A percentile compares a stretch with the other conserved stretches of the same genome.
Conservation (phyloP, 37 sponge, comb jelly and placozoan species). For the Diacarnus erythraeanus region DNA sequence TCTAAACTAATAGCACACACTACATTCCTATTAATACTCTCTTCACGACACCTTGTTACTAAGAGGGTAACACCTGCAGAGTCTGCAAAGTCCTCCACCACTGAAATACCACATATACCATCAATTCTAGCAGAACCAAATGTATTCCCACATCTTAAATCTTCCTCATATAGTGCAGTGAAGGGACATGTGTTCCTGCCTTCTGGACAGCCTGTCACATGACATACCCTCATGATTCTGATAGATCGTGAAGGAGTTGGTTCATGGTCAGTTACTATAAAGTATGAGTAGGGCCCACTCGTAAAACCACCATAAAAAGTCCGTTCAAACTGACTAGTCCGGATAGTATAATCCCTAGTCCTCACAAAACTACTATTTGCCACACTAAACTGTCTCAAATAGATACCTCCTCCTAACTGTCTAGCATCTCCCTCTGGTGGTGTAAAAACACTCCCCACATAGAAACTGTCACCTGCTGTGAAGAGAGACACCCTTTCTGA, state of each 20-base stretch:
- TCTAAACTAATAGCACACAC: not conserved
- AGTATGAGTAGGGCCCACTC: slow-evolving; percentile 9
- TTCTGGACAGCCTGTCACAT: not conserved
- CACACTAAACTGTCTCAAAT: not conserved
- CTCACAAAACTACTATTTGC: not conserved
- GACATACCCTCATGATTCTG: slow-evolving; percentile 19
- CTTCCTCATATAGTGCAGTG: slow-evolving; percentile 13
- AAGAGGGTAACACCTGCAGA: not conserved
- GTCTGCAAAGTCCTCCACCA: slow-evolving; percentile 23
- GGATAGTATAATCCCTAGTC: not conserved
- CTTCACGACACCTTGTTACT: not conserved
- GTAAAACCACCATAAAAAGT: slow-evolving; percentile 12
- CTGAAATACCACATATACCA: slow-evolving; percentile 9
- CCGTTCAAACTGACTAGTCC: not conserved
- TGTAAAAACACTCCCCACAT: slow-evolving; percentile 19
- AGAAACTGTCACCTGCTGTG: slow-evolving; percentile 18
- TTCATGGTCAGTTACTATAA: slow-evolving; percentile 2
- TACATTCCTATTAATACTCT: not conserved
- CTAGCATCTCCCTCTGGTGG: no score
- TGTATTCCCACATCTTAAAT: not conserved
- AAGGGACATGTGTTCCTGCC: not conserved
- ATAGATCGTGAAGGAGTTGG: not conserved
- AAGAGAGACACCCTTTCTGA: slow-evolving; percentile 6
- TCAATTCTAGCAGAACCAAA: not conserved
- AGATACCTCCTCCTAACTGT: not conserved